phyloP scores from a whole-genome alignment of 1,140 invertebrate genomes.

The Coelopa frigida region DNA sequence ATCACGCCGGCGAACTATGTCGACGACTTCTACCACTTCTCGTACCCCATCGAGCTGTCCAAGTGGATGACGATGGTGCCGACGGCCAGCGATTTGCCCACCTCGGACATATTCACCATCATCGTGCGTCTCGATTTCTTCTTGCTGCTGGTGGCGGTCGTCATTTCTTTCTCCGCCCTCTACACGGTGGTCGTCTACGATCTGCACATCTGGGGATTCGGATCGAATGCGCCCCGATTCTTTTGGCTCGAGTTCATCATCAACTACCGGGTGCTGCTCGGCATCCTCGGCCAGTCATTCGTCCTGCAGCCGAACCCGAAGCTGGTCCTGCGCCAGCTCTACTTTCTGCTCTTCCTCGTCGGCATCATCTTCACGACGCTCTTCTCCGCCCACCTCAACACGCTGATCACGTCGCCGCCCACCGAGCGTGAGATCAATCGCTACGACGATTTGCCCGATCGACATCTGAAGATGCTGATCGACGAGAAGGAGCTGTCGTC shows the following conservation, averaged over 20 bases:
- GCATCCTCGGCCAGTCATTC: too few species aligned
- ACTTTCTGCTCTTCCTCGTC: slow-evolving; percentile 1
- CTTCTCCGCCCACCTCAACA: neutral
- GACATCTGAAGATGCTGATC: neutral
- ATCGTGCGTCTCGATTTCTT: too few species aligned
- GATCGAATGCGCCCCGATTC: too few species aligned
- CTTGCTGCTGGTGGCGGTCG: too few species aligned
- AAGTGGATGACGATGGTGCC: neutral
- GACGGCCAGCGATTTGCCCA: slow-evolving; percentile 1
- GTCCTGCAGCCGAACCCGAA: too few species aligned
- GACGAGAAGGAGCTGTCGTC: neutral
- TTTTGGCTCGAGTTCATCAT: too few species aligned
- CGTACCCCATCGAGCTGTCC: neutral
- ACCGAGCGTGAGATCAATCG: neutral
- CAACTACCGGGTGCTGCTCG: too few species aligned
- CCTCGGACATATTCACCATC: too few species aligned
- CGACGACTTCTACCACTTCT: neutral
- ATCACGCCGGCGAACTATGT: neutral
- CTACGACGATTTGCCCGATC: neutral
- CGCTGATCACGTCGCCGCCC: neutral
- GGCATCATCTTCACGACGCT: slow-evolving; percentile 1
- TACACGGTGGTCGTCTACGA: too few species aligned
- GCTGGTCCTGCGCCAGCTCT: too few species aligned
- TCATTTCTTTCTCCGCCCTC: too few species aligned
- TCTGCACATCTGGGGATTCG: too few species aligned